A percentile compares a stretch with the other conserved stretches of the same genome.
Evolutionary conservation across 2,888 invertebrate species (phyloP).

Genomic region (Nomada fucata): DNA sequence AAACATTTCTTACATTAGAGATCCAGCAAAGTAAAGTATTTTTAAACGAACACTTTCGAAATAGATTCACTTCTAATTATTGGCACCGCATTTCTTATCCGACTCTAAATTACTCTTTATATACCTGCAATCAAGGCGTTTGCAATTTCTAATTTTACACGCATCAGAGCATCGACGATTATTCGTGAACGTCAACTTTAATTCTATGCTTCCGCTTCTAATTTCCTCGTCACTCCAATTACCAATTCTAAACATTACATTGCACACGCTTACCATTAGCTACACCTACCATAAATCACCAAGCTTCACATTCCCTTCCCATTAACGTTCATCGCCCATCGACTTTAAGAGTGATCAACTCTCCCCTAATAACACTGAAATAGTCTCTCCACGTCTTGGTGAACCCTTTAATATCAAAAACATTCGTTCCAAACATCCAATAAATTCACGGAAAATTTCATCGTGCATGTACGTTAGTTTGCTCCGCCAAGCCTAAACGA

Average conservation of each 20-base stretch:
- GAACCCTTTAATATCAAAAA: neutral
- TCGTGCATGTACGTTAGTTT: neutral
- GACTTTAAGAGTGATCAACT: neutral
- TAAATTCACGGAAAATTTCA: no score
- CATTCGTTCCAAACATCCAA: no score
- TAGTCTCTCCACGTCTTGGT: no score
- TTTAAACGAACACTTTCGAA: neutral
- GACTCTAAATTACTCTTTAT: no score
- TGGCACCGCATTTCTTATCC: neutral
- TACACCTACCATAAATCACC: neutral
- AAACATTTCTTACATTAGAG: no score
- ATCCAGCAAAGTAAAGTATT: no score
- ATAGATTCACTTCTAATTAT: neutral
- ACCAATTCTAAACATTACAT: neutral
- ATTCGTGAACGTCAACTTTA: conserved; percentile 2
- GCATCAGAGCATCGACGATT: neutral
- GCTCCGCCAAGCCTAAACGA: neutral
- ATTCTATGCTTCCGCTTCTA: neutral
- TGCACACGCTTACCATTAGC: neutral
- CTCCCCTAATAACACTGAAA: neutral
- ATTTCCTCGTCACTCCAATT: neutral
- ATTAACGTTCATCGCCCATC: neutral
- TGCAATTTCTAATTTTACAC: neutral
- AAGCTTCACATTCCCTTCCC: neutral
- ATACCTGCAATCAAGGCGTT: neutral